phyloP scores from a whole-genome alignment of 1,140 invertebrate genomes.

The Brachionus plicatilis region DNA sequence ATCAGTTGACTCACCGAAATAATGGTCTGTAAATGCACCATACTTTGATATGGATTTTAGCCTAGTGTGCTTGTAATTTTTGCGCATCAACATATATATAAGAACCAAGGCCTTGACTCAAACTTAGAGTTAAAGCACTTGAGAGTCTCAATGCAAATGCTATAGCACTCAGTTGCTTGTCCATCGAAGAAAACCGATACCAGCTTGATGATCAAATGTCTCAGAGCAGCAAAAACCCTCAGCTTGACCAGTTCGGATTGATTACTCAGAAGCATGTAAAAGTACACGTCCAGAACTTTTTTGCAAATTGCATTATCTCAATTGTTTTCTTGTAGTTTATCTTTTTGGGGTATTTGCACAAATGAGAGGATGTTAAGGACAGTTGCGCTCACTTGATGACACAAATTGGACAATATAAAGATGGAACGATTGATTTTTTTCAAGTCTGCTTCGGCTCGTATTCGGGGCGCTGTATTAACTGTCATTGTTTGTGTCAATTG shows the following conservation, averaged over 20 bases:
- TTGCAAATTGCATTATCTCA: conserved; percentile 71
- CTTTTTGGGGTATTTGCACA: conserved; percentile 72
- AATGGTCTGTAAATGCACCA: conserved; percentile 79
- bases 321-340: conserved; percentile 62
- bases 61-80: conserved; percentile 80
- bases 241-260: conserved; percentile 82
- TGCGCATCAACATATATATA: conserved; percentile 81
- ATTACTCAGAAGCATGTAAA: conserved; percentile 75
- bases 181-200: conserved; percentile 64
- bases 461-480: neutral
- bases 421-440: neutral
- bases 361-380: conserved; percentile 76
- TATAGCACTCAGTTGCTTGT: neutral
- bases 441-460: neutral
- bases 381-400: conserved; percentile 80
- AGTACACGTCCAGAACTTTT: conserved; percentile 72
- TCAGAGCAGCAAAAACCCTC: conserved; percentile 80
- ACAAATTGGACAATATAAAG: conserved; percentile 72
- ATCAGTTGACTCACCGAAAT: conserved; percentile 85
- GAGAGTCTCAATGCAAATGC: conserved; percentile 56
- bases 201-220: conserved; percentile 84
- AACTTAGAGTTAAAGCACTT: conserved; percentile 74
- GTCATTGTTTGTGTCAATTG: neutral
- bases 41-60: conserved; percentile 73
- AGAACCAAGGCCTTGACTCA: conserved; percentile 73